Evolutionary conservation across 2,888 invertebrate genomes (phyloP), one percentile per base, ranked within the genome.

Genomic region (Tinea pellionella): DNA sequence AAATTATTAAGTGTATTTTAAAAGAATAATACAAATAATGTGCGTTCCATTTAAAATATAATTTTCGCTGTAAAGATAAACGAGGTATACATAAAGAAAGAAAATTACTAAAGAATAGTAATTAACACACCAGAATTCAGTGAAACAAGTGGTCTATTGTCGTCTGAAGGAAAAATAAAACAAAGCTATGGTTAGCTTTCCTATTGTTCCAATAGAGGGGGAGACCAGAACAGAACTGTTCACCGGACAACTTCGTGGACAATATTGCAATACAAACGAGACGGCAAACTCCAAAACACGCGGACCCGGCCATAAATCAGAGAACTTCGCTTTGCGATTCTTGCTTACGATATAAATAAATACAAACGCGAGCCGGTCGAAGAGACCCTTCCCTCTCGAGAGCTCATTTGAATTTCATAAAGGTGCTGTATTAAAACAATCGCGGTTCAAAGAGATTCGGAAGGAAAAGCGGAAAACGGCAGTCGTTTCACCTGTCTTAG

Each of bases 401-500:
- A 37, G 11, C 68, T 75, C 70, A 78, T 81, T 77, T 78, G 75
- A 78, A 80, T 77, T 78, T 77, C 76, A 78, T 74, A 77, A 75
- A 77, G 71, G 72, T 72, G 69, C 70, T 70, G 70, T 74, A 70
- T 77, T 74, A 72, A 72, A 79, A 75, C 73, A 78, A 77, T 73
- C 69, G 71, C 63, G 63, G 68, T 62, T 64, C 64, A 67, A 68
- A 69, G 63, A 66, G 65, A 64, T 63, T 60, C 61, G 60, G 59
- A 61, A 65, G 62, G 62, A 61, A 62, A 59, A 63, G 58, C 51
- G 63, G 63, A 62, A 65, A 67, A 62, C 63, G 29, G 57, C 32
- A 57, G 57, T 57, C 57, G 57, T 57, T 53, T 57, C 57, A 57
- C 57, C 57, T 57, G 57, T 57, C 57, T 57, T 57, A 57, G 57